Conservation (phyloP, 2,797 vertebrate genomes). For the Poliocrania exsul region DNA sequence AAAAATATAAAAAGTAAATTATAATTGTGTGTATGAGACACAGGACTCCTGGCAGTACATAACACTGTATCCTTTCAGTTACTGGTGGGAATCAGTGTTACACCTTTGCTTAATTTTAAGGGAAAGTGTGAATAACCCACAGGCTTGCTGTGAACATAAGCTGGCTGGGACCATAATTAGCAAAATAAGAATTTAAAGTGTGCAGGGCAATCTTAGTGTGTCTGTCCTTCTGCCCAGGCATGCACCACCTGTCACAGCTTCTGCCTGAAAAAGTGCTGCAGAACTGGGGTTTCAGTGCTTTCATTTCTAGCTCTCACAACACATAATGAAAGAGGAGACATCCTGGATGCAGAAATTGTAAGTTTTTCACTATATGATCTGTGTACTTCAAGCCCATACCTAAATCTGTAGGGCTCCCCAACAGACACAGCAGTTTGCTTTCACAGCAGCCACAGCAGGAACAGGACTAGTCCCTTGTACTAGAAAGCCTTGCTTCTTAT, state of each 20-base stretch:
- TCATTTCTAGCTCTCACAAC: background rate
- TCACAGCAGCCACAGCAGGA: background rate
- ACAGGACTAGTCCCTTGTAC: background rate
- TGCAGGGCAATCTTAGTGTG: background rate
- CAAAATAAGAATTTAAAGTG: background rate
- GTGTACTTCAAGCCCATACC: background rate
- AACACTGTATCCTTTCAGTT: background rate
- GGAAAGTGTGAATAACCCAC: background rate
- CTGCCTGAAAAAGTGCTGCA: background rate
- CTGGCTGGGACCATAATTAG: background rate
- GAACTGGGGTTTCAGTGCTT: background rate
- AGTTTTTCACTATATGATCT: background rate
- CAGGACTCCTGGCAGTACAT: background rate
- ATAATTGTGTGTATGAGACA: background rate
- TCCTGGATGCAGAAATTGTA: background rate
- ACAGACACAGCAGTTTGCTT: background rate
- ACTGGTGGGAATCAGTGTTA: background rate
- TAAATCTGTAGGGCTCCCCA: background rate
- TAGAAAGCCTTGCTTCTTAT: background rate
- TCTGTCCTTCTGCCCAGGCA: background rate
- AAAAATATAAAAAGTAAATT: background rate
- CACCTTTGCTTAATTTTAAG: background rate
- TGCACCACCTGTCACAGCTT: background rate
- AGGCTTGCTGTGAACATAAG: background rate
- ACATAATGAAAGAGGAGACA: background rate